Percentiles rank a stretch among this genome's conserved stretches.
phyloP scores from a whole-genome alignment of 2,888 invertebrate genomes.

The Uloborus plumipes region DNA sequence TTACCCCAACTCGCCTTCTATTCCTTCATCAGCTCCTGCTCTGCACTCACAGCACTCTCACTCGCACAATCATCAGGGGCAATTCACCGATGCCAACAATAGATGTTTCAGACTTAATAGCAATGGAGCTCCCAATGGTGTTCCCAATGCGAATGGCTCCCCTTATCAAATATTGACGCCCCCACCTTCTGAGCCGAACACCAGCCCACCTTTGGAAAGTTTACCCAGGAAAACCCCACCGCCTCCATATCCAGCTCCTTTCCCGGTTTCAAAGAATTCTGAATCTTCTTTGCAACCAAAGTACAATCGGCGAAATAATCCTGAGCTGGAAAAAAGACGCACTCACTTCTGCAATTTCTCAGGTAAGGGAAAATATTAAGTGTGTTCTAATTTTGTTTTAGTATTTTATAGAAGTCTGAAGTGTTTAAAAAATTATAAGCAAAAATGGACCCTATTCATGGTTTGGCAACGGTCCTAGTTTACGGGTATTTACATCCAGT shows the following conservation, averaged over 20 bases:
- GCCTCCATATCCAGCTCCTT: constrained; percentile 78
- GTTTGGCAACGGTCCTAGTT: too few relatives aligned
- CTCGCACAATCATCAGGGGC: constrained; percentile 28
- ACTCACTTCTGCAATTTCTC: constrained; percentile 97
- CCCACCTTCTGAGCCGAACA: constrained; percentile 87
- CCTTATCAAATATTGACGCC: constrained; percentile 82
- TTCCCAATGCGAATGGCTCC: constrained; percentile 24
- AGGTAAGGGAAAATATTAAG: constrained; percentile 74
- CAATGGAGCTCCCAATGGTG: constrained; percentile 12
- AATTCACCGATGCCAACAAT: constrained; percentile 28
- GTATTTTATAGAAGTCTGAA: too few relatives aligned
- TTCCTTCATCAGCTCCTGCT: constrained; percentile 24
- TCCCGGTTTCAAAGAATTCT: constrained; percentile 67
- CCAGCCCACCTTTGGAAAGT: constrained; percentile 74
- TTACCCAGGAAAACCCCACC: constrained; percentile 79
- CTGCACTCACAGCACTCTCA: constrained; percentile 4
- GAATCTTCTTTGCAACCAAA: constrained; percentile 73
- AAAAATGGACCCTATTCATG: too few relatives aligned
- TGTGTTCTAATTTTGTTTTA: too few relatives aligned
- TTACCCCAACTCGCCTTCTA: constrained; percentile 38
- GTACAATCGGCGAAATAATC: constrained; percentile 95
- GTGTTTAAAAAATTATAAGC: too few relatives aligned
- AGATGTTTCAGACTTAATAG: constrained; percentile 28
- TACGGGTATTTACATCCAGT: too few relatives aligned
- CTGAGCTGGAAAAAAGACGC: constrained; percentile 93